Conservation (phyloP, 2,797 vertebrate genomes). For the Zonotrichia albicollis region DNA sequence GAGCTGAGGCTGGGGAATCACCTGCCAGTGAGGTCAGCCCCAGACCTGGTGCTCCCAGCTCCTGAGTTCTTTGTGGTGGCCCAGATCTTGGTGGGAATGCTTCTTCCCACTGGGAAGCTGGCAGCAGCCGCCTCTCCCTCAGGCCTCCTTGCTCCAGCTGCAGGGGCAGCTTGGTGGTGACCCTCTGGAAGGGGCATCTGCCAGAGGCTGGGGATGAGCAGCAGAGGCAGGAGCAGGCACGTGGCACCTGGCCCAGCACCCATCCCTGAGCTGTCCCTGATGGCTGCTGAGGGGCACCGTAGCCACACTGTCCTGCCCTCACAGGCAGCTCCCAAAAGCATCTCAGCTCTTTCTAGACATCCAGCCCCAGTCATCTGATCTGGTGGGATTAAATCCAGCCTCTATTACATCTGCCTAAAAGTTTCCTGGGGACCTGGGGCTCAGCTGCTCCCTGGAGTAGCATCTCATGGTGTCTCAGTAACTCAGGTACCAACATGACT, state of each 20-base stretch:
- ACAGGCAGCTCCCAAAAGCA: neutral
- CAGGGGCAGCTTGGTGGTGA: neutral
- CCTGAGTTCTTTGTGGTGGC: neutral
- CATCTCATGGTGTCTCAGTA: neutral
- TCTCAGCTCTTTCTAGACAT: neutral
- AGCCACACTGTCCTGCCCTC: neutral
- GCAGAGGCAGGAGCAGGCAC: neutral
- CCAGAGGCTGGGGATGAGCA: neutral
- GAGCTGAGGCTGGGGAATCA: neutral
- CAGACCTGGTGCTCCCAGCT: neutral
- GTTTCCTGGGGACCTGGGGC: neutral
- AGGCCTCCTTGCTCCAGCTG: neutral
- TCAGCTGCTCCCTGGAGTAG: conserved; percentile 10
- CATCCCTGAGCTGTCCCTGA: neutral
- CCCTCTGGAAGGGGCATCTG: neutral
- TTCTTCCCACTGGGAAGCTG: neutral
- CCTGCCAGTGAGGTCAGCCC: neutral
- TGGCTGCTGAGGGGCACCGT: accelerated
- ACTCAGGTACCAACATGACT: conserved; percentile 13
- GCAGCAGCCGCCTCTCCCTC: accelerated
- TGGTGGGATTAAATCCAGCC: conserved; percentile 1
- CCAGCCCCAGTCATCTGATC: neutral
- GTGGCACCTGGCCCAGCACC: neutral
- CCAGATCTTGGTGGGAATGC: neutral
- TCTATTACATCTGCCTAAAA: neutral